Evolutionary conservation across 2,797 vertebrate genomes (phyloP).

Genomic region (Crocidura indochinensis): DNA sequence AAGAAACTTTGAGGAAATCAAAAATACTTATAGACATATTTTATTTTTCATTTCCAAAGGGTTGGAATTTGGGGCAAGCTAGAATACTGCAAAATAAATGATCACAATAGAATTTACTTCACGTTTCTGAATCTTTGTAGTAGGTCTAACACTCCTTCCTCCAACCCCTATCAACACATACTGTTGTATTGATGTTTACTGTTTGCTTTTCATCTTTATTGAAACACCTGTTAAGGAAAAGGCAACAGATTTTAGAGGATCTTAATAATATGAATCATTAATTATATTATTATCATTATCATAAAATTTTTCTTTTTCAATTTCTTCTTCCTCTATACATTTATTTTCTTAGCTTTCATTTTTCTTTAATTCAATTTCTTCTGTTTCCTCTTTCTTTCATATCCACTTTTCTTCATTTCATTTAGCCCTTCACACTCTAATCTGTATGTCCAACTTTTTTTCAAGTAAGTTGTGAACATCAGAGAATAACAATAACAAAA

Average conservation of each 20-base stretch:
- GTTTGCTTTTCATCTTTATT: not conserved
- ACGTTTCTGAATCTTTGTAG: conserved; percentile 14
- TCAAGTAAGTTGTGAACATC: not conserved
- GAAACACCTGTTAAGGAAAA: not conserved
- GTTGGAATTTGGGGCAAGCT: not conserved
- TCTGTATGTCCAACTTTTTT: not conserved
- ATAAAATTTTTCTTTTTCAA: not conserved
- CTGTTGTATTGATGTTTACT: not conserved
- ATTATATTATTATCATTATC: not conserved
- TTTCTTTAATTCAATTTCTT: not conserved
- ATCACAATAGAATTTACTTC: conserved; percentile 21
- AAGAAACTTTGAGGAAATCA: conserved; percentile 56
- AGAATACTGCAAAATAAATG: not conserved
- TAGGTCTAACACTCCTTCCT: not conserved
- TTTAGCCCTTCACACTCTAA: not conserved
- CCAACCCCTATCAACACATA: not conserved
- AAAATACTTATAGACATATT: conserved; percentile 44
- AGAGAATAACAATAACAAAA: conserved; percentile 19
- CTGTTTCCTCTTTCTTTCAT: not conserved
- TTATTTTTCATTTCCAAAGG: conserved; percentile 66
- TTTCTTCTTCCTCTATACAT: not conserved
- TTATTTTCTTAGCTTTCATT: not conserved
- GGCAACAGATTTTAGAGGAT: not conserved
- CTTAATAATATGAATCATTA: not conserved
- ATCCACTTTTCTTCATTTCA: not conserved